Base-by-base conservation (phyloP, 2,888 invertebrate genomes). In the Drosophila nigricruria region DNA sequence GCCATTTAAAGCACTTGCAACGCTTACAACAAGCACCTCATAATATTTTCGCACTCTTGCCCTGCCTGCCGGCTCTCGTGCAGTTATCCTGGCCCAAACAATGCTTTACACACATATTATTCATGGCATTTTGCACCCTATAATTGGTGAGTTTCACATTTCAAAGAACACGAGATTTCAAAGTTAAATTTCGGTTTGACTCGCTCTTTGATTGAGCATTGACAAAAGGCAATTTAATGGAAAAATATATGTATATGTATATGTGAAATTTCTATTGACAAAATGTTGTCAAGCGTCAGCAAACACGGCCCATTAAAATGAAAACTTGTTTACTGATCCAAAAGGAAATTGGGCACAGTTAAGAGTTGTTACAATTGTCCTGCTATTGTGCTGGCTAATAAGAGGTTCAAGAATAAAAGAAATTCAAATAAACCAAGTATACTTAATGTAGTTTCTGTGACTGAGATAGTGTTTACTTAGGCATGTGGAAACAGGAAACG, bases 131-230 rank as follows among this genome's bases (percentile, higher is more conserved):
- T 54, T 79, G 82, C 82, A 85, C 85, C 79, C 70, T 73, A 64
- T 88, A 82, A 88, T 82, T 88, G 82, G 86, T 65, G 53, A 71
- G 77, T 70, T 79, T 85, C 66, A 61, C 77, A 82, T 69, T 69
- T 66, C 76, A 70, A 49, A 71, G 68, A 57, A 45, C 78, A 58
- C 20, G 23, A 49, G 18, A 18, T 49, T 49, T 12, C 30, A 47
- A 53, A 32, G 63, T 40, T 47, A 38, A 40, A 63, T 27, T 53
- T 34, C 27, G 52, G 34, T 20, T 45, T 20, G 16, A n/a, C 45
- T 70, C 53, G 40, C 32, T 47, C 27, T 38, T 53, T 16, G 43
- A 45, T 43, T 45, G 66, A 60, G 25, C 58, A 56, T 27, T 62
- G 61, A 59, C 27, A 73, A 78, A 78, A 34, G 50, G 34, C 27